Evolutionary conservation across 2,888 invertebrate species (phyloP).

Genomic region (Reticulitermes lucifugus): DNA sequence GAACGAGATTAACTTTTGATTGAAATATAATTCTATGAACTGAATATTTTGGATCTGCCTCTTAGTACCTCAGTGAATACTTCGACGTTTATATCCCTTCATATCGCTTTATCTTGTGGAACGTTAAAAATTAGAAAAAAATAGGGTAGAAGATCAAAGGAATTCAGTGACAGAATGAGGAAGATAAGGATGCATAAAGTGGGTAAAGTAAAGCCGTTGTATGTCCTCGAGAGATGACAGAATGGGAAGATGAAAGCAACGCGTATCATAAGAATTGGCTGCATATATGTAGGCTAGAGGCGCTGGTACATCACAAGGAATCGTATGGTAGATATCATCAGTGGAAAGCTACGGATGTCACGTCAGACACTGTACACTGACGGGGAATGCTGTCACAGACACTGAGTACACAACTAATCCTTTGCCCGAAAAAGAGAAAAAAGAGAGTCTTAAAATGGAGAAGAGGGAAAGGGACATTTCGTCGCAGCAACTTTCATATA

Average conservation of each 20-base stretch:
- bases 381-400: too few species aligned
- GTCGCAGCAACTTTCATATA: not conserved
- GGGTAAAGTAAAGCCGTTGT: not conserved
- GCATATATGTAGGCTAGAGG: not conserved
- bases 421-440: too few species aligned
- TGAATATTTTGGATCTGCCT: not conserved
- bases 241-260: not conserved
- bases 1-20: not conserved
- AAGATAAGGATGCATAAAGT: not conserved
- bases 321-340: not conserved
- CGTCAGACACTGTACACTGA: not conserved
- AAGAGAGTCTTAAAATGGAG: too few species aligned
- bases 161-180: not conserved
- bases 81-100: not conserved
- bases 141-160: not conserved
- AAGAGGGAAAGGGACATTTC: not conserved
- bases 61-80: not conserved
- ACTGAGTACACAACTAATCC: too few species aligned
- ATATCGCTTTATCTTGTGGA: not conserved
- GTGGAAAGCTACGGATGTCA: not conserved
- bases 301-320: not conserved
- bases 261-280: not conserved
- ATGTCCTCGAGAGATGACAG: not conserved
- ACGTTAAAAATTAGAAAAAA: not conserved
- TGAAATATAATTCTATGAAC: not conserved